Percentiles rank a stretch among this genome's conserved stretches.
Evolutionary conservation across 2,888 invertebrate species (phyloP).

Genomic region (Apeira syringaria): DNA sequence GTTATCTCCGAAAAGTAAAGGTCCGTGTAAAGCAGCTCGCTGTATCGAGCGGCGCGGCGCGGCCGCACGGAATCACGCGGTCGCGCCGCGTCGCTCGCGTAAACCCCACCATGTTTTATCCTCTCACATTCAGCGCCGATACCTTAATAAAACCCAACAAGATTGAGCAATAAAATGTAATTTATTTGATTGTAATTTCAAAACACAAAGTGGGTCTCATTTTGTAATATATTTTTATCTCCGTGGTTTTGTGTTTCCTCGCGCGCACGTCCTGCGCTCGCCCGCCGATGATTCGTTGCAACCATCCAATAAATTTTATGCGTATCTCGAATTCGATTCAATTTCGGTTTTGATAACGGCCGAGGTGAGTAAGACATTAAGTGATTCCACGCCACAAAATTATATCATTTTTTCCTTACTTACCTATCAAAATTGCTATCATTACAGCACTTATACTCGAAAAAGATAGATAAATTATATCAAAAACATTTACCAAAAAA

Average conservation of each 20-base stretch:
- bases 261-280: conserved; percentile 66
- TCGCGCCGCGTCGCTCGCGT: conserved; percentile 72
- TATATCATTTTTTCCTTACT: conserved; percentile 29
- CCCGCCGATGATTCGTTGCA: conserved; percentile 59
- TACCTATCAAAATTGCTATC: conserved; percentile 31
- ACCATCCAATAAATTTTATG: conserved; percentile 60
- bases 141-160: conserved; percentile 83
- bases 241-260: conserved; percentile 78
- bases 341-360: conserved; percentile 58
- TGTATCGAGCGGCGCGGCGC: conserved; percentile 57
- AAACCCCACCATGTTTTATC: conserved; percentile 80
- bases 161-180: conserved; percentile 84
- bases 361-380: conserved; percentile 66
- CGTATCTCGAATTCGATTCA: conserved; percentile 60
- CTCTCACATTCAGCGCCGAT: conserved; percentile 76
- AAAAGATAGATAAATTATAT: not conserved
- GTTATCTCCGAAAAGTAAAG: conserved; percentile 72
- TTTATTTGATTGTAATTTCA: conserved; percentile 84
- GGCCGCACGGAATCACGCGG: conserved; percentile 66
- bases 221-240: conserved; percentile 83
- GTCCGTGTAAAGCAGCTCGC: conserved; percentile 66
- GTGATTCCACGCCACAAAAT: conserved; percentile 50
- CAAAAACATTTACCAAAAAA: too few species aligned
- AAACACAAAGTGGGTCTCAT: conserved; percentile 82
- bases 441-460: not conserved